Evolutionary conservation across 2,113 vertebrate genomes (phyloP).

Genomic region (Osmerus mordax): DNA sequence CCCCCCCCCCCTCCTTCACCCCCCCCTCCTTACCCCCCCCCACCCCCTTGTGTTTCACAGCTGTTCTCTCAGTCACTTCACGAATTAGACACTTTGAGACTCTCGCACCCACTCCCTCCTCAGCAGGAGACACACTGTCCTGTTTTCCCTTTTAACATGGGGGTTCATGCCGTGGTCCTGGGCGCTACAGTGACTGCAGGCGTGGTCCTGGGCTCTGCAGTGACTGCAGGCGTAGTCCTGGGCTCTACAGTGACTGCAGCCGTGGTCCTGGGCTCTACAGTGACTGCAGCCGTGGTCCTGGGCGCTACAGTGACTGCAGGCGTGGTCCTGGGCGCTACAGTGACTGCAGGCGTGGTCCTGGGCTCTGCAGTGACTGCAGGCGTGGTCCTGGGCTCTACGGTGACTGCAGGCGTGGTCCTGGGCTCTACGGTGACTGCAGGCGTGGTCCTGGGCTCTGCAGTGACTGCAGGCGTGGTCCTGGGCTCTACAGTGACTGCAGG

Average conservation of each 20-base stretch:
- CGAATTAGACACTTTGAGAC: conserved; percentile 64
- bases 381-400: no score
- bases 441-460: no score
- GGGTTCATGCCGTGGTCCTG: conserved; percentile 50
- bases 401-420: background rate
- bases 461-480: conserved; percentile 6
- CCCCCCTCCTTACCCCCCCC: background rate
- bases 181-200: conserved; percentile 4
- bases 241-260: no score
- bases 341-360: no score
- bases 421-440: background rate
- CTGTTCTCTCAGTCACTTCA: conserved; percentile 66
- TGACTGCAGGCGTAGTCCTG: conserved; percentile 7
- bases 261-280: no score
- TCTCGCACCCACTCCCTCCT: conserved; percentile 30
- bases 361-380: no score
- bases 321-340: conserved; percentile 5
- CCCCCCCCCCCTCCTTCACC: conserved; percentile 7
- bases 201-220: conserved; percentile 8
- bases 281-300: background rate
- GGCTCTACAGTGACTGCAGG: conserved; percentile 23
- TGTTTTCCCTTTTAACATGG: conserved; percentile 44
- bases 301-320: background rate
- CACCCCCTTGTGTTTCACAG: conserved; percentile 43
- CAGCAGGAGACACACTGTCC: conserved; percentile 46